A percentile compares a stretch with the other conserved stretches of the same genome.
Evolutionary conservation across 2,113 vertebrate genomes (phyloP).

Genomic region (Bos indicus): DNA sequence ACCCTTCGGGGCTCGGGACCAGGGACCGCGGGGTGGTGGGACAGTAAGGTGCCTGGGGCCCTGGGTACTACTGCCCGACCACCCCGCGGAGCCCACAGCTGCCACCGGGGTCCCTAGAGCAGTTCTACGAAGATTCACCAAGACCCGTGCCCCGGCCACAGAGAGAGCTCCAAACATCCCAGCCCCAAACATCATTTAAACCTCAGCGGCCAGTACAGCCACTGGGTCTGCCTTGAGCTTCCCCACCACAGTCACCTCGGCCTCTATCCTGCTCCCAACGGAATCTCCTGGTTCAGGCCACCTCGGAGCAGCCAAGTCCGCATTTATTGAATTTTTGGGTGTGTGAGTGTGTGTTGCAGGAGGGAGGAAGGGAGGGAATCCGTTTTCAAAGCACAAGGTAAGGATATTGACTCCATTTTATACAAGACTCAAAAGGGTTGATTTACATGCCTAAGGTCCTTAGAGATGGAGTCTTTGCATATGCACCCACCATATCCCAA

Average conservation of each 20-base stretch:
- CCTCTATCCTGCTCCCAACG: not conserved
- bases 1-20: not conserved
- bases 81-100: not conserved
- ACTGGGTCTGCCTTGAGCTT: not conserved
- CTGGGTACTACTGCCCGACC: rapidly evolving
- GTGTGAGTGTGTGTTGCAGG: not conserved
- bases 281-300: not conserved
- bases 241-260: not conserved
- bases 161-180: not conserved
- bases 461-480: not conserved
- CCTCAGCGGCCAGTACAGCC: not conserved
- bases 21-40: not conserved
- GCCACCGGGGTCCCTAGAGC: not conserved
- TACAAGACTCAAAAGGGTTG: not conserved
- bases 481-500: too few relatives aligned
- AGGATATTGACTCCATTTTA: not conserved
- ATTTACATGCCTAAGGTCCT: not conserved
- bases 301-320: not conserved
- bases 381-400: not conserved
- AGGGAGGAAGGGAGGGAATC: not conserved
- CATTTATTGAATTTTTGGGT: not conserved
- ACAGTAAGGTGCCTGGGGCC: not conserved
- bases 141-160: not conserved
- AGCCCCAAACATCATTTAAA: not conserved
- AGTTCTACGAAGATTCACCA: not conserved